Conservation (phyloP, 2,113 vertebrate species). For the Thalassarche chlororhynchos region DNA sequence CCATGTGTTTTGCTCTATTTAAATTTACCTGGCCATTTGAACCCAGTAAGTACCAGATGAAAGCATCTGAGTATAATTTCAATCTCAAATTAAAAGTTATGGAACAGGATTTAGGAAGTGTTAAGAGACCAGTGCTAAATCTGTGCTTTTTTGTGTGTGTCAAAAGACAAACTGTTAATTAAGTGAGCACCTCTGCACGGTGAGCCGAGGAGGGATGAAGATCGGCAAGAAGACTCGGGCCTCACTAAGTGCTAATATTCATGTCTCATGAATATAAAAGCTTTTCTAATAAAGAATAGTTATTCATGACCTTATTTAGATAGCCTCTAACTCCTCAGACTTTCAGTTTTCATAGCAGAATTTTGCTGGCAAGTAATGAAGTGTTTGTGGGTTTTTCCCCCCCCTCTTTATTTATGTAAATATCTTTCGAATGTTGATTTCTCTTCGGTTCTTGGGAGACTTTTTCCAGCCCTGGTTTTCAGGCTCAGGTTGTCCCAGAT, state of each 20-base stretch:
- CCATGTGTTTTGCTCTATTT: neutral
- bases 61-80: neutral
- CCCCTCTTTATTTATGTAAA: neutral
- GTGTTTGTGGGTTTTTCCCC: rapidly evolving
- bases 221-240: neutral
- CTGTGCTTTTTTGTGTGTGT: neutral
- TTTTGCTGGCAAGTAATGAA: neutral
- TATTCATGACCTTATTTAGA: neutral
- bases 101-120: neutral
- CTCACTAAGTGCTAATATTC: neutral
- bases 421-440: neutral
- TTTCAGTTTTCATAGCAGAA: neutral
- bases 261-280: neutral
- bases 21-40: neutral
- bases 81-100: neutral
- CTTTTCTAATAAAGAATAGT: neutral
- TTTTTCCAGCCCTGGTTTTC: neutral
- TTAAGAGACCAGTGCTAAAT: neutral
- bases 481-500: neutral
- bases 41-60: neutral
- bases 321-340: neutral
- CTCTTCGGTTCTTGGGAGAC: neutral
- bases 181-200: neutral
- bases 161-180: neutral
- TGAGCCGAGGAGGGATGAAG: neutral